A percentile compares a stretch with the other conserved stretches of the same genome.
Evolutionary conservation across 2,113 vertebrate genomes (phyloP).

Genomic region (Phalacrocorax brasilianus): DNA sequence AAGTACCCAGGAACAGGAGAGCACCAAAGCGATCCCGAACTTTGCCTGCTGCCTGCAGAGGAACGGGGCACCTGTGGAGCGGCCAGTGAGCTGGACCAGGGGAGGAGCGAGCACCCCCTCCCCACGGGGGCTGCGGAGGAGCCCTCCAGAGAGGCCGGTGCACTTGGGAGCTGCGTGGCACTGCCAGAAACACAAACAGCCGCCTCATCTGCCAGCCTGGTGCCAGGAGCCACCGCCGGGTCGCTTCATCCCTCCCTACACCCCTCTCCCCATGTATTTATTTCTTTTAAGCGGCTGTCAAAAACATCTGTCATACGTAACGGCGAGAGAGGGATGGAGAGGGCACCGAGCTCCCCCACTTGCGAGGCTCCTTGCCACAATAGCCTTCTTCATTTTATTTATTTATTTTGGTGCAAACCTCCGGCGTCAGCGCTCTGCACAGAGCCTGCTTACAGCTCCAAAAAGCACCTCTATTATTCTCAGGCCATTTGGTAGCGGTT

Average conservation of each 20-base stretch:
- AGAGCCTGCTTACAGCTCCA: slow-evolving; percentile 52
- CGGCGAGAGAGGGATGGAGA: background rate
- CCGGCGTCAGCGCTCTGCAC: background rate
- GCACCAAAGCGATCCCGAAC: background rate
- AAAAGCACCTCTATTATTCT: slow-evolving; percentile 70
- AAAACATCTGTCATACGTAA: background rate
- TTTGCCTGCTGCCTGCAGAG: background rate
- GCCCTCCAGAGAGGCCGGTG: background rate
- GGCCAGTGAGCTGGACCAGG: background rate
- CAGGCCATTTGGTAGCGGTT: slow-evolving; percentile 77
- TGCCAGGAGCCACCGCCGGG: background rate
- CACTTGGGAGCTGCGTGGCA: accelerated
- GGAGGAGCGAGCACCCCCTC: accelerated
- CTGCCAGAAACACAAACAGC: background rate
- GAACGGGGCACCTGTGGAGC: background rate
- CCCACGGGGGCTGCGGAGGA: background rate
- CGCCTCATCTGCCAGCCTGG: background rate
- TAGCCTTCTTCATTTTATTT: background rate
- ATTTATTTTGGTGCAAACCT: slow-evolving; percentile 4
- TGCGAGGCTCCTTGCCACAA: background rate
- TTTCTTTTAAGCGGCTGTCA: background rate
- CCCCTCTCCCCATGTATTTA: background rate
- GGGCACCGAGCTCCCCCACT: accelerated
- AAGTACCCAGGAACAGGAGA: background rate
- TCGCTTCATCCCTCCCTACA: background rate